These are phyloP conservation scores for Halocynthia roretzi DNA, from an alignment of 23 tunicate genomes.

Conservation along the genomic window DNA sequence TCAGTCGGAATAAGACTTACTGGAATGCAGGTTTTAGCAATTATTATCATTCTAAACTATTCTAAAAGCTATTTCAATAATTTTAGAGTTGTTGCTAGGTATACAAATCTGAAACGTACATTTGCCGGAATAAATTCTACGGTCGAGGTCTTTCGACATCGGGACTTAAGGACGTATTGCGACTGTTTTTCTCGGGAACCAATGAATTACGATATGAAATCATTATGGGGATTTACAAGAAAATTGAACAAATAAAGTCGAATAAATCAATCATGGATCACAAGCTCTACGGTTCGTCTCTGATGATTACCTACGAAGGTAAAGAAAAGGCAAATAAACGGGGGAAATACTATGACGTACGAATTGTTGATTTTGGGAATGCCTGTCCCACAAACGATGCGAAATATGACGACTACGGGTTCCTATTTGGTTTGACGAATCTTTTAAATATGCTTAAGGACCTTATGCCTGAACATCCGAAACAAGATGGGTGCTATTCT, in stretches of 20 bases:
- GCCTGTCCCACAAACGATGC: neutral
- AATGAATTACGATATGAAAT: neutral
- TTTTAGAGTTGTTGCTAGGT: constrained; percentile 1
- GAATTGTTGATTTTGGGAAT: constrained; percentile 51
- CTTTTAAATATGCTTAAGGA: neutral
- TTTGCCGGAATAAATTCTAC: constrained; percentile 39
- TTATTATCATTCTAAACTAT: neutral
- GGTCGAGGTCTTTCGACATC: constrained; percentile 28
- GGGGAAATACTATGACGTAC: constrained; percentile 6
- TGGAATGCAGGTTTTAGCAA: constrained; percentile 33
- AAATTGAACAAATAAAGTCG: constrained; percentile 1
- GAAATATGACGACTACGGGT: constrained; percentile 12
- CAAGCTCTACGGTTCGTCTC: constrained; percentile 26
- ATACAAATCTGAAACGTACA: constrained; percentile 12
- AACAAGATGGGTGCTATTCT: constrained; percentile 1
- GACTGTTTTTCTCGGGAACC: constrained; percentile 10
- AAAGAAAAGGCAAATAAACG: neutral
- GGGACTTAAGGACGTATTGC: constrained; percentile 14
- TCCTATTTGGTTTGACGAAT: constrained; percentile 37
- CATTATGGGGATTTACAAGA: neutral
- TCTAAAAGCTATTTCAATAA: too few relatives aligned
- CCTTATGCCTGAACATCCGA: neutral
- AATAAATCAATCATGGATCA: neutral
- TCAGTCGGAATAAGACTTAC: constrained; percentile 35
- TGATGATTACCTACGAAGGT: constrained; percentile 28